Percentiles rank a stretch among this genome's conserved stretches.
These are phyloP conservation scores for Clarias batrachus DNA, from an alignment of 2,113 vertebrate species.

Conservation along the genomic window DNA sequence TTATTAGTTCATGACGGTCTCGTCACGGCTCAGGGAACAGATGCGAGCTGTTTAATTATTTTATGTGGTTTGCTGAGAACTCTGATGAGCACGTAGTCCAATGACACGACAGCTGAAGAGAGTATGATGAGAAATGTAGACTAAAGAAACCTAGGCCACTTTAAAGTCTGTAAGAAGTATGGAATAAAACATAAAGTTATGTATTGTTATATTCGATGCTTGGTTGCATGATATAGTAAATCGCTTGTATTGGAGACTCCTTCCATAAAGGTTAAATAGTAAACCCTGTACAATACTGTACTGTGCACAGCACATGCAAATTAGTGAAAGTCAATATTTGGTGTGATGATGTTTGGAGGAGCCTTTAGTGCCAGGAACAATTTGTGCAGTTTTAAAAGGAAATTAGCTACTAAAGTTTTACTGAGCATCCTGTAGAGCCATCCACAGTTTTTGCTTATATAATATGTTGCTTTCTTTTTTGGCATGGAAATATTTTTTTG, in stretches of 20 bases:
- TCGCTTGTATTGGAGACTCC: neutral
- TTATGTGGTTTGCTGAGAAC: conserved; percentile 31
- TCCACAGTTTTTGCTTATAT: too few relatives aligned
- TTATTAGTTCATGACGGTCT: conserved; percentile 43
- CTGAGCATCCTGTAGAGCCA: too few relatives aligned
- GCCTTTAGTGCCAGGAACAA: too few relatives aligned
- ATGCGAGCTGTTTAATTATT: conserved; percentile 45
- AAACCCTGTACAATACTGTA: neutral
- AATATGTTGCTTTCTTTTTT: too few relatives aligned
- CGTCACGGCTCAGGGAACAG: conserved; percentile 43
- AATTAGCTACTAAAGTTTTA: too few relatives aligned
- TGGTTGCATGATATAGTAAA: neutral
- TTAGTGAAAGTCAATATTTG: too few relatives aligned
- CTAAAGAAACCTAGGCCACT: neutral
- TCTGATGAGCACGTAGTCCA: neutral
- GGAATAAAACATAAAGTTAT: neutral
- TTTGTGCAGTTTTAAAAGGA: too few relatives aligned
- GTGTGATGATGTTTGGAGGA: too few relatives aligned
- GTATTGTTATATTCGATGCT: neutral
- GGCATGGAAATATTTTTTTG: too few relatives aligned
- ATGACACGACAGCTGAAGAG: neutral
- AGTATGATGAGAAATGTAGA: neutral
- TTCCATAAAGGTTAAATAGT: neutral
- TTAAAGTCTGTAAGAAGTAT: neutral
- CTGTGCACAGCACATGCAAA: too few relatives aligned